A percentile compares a stretch with the other conserved stretches of the same genome.
Conservation (phyloP, 2,113 vertebrate genomes). For the Nansenia antarctica region DNA sequence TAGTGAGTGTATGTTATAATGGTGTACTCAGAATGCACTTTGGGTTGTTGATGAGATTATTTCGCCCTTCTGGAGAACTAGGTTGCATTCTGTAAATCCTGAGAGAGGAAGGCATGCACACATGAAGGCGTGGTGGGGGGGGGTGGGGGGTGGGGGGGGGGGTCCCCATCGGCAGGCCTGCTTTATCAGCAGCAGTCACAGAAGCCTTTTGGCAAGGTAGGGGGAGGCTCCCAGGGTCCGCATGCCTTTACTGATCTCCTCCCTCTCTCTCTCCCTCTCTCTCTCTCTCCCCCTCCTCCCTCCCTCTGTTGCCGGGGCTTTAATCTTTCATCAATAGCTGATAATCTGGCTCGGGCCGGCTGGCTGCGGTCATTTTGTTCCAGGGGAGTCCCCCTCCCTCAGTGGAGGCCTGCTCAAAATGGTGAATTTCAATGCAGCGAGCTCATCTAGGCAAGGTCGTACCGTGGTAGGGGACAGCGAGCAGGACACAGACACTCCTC, state of each 20-base stretch:
- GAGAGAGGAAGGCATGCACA: constrained; percentile 20
- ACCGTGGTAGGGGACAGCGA: constrained; percentile 47
- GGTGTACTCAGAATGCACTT: constrained; percentile 1
- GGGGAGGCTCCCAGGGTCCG: constrained; percentile 22
- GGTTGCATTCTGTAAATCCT: constrained; percentile 22
- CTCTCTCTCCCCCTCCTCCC: constrained; percentile 25
- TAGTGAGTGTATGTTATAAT: too few species aligned
- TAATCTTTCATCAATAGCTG: constrained; percentile 68
- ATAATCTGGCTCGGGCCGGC: constrained; percentile 44
- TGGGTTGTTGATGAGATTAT: background rate
- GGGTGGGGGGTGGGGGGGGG: constrained; percentile 15
- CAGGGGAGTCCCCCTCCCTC: constrained; percentile 30
- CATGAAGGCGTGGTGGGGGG: constrained; percentile 45
- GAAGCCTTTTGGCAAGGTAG: constrained; percentile 28
- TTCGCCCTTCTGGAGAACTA: background rate
- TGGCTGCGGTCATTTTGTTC: constrained; percentile 9
- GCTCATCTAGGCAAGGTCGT: constrained; percentile 62
- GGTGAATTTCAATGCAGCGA: constrained; percentile 61
- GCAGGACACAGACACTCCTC: constrained; percentile 57
- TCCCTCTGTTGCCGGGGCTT: constrained; percentile 29
- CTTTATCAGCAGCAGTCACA: constrained; percentile 31
- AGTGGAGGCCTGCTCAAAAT: constrained; percentile 60
- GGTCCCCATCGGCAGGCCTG: background rate
- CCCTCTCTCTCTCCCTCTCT: constrained; percentile 1
- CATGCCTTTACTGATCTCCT: background rate